Evolutionary conservation across 2,113 vertebrate species (phyloP).

Genomic region (Bujurquina vittata): DNA sequence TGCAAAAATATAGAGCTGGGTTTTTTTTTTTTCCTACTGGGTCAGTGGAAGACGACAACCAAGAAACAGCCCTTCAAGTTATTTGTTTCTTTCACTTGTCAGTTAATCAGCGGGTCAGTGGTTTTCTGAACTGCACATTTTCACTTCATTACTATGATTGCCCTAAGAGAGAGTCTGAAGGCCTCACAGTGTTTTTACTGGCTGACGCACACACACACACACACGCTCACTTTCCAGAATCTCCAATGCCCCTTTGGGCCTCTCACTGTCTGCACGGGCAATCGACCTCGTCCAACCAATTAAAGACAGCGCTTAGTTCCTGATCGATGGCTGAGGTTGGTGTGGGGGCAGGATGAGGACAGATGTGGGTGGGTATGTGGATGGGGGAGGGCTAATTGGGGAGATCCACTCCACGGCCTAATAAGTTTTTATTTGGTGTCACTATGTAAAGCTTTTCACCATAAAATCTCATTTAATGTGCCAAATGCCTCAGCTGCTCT

Average conservation of each 20-base stretch:
- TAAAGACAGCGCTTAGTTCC: slow-evolving; percentile 78
- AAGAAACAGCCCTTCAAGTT: slow-evolving; percentile 13
- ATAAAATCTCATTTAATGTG: slow-evolving; percentile 4
- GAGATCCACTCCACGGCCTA: slow-evolving; percentile 18
- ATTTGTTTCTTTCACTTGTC: slow-evolving; percentile 59
- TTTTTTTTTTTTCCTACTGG: neutral
- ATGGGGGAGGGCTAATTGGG: neutral
- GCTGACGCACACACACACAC: slow-evolving; percentile 5
- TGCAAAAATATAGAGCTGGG: neutral
- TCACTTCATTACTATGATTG: slow-evolving; percentile 69
- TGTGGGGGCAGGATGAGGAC: slow-evolving; percentile 54
- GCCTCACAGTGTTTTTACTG: slow-evolving; percentile 46
- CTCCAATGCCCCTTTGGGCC: slow-evolving; percentile 62
- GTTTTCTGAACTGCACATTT: slow-evolving; percentile 63
- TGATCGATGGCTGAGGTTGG: slow-evolving; percentile 66
- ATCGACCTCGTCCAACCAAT: slow-evolving; percentile 78
- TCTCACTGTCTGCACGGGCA: slow-evolving; percentile 68
- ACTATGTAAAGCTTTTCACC: slow-evolving; percentile 10
- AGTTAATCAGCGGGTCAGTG: slow-evolving; percentile 59
- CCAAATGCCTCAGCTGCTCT: slow-evolving; percentile 2
- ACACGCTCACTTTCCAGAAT: slow-evolving; percentile 31
- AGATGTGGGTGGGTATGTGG: neutral
- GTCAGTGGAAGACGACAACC: neutral
- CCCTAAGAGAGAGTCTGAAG: slow-evolving; percentile 49
- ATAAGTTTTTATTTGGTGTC: slow-evolving; percentile 22